Evolutionary conservation across 2,797 vertebrate species (phyloP).

Genomic region (Sus cebifrons): DNA sequence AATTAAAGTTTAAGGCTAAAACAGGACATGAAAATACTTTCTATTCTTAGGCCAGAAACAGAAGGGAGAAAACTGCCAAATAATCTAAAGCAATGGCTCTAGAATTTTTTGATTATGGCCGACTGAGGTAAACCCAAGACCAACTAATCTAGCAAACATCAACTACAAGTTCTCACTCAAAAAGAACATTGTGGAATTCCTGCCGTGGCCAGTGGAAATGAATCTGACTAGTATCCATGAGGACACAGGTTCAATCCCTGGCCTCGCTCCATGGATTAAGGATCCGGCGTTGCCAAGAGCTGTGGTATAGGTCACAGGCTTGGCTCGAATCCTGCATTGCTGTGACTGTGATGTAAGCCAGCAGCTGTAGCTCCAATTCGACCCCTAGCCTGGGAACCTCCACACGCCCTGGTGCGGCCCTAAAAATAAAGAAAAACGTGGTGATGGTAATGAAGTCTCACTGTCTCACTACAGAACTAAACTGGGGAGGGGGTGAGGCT

Average conservation of each 20-base stretch:
- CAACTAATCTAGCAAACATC: not conserved
- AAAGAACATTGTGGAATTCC: not conserved
- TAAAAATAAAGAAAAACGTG: not conserved
- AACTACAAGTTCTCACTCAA: slow-evolving; percentile 2
- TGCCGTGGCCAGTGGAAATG: too few relatives aligned
- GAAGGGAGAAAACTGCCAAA: not conserved
- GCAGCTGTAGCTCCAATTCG: too few relatives aligned
- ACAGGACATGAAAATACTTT: slow-evolving; percentile 19
- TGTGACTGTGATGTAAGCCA: too few relatives aligned
- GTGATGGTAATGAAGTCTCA: not conserved
- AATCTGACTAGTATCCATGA: too few relatives aligned
- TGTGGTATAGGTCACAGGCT: too few relatives aligned
- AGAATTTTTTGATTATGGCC: not conserved
- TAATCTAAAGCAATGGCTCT: not conserved
- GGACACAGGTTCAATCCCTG: too few relatives aligned
- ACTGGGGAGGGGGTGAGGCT: not conserved
- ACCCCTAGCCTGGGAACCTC: too few relatives aligned
- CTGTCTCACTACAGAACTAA: not conserved
- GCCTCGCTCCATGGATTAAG: too few relatives aligned
- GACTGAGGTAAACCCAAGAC: slow-evolving; percentile 21
- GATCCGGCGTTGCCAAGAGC: too few relatives aligned
- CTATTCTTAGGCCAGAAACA: not conserved
- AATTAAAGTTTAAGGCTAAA: slow-evolving; percentile 55
- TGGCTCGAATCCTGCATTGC: too few relatives aligned
- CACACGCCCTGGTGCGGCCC: too few relatives aligned